Evolutionary conservation across 2,888 invertebrate species (phyloP).

Genomic region (Creontiades dilutus): DNA sequence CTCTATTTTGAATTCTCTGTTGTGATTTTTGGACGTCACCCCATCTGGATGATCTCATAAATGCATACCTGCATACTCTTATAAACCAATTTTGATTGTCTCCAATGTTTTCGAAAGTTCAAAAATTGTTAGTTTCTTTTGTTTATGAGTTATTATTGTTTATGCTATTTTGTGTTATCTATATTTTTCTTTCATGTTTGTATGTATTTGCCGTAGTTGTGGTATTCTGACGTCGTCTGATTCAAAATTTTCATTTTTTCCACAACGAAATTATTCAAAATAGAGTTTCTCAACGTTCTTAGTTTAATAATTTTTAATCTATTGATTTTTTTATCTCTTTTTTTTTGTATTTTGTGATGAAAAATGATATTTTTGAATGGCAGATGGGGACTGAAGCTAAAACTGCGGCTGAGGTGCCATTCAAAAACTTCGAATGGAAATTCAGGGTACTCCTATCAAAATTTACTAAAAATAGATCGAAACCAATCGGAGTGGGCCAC

Average conservation of each 20-base stretch:
- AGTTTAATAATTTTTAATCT: slow-evolving; percentile 11
- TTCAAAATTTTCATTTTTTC: neutral
- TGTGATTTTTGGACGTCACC: no score
- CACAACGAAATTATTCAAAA: no score
- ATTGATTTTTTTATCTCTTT: slow-evolving; percentile 46
- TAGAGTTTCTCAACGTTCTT: neutral
- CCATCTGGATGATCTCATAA: no score
- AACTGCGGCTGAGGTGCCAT: slow-evolving; percentile 69
- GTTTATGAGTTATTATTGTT: no score
- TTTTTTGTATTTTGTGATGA: slow-evolving; percentile 22
- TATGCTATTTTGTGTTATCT: no score
- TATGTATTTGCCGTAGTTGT: neutral
- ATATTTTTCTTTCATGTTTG: neutral
- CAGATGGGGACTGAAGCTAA: slow-evolving; percentile 73
- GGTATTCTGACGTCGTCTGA: neutral
- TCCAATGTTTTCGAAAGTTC: no score
- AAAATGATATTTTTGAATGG: slow-evolving; percentile 61
- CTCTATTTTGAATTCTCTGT: no score
- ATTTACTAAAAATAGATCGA: slow-evolving; percentile 20
- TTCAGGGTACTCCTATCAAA: slow-evolving; percentile 81
- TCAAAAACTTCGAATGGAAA: slow-evolving; percentile 83
- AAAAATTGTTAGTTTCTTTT: no score
- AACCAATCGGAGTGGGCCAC: neutral
- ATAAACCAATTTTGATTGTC: no score
- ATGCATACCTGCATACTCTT: no score